phyloP scores from a whole-genome alignment of 2,888 invertebrate genomes.

The Catocala sponsa region DNA sequence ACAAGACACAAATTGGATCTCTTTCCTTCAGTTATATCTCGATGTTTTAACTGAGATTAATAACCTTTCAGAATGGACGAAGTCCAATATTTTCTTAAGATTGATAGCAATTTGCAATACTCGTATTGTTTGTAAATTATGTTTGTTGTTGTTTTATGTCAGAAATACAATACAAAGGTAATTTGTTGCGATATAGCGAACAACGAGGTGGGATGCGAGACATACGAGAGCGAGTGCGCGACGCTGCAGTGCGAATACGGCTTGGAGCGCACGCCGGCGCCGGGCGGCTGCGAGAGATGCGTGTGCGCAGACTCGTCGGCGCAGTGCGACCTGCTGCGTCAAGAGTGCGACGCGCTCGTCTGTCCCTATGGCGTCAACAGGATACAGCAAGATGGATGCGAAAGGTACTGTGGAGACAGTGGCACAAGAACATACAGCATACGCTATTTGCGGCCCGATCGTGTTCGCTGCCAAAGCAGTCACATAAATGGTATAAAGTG shows the following conservation, averaged over 20 bases:
- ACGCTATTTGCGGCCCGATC: no score
- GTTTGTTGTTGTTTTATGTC: background rate
- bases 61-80: no score
- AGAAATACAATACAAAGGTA: no score
- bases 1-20: no score
- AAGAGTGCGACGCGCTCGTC: conserved; percentile 89
- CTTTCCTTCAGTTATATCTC: no score
- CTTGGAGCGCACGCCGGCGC: conserved; percentile 87
- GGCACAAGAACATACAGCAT: no score
- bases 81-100: no score
- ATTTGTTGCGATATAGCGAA: background rate
- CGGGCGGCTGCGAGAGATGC: conserved; percentile 91
- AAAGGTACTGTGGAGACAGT: conserved; percentile 53
- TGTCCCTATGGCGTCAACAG: conserved; percentile 92
- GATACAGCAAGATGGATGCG: conserved; percentile 61
- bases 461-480: no score
- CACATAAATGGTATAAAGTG: no score
- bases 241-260: conserved; percentile 91
- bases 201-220: conserved; percentile 13
- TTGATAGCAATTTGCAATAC: no score
- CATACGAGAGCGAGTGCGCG: conserved; percentile 20
- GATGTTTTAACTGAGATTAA: no score
- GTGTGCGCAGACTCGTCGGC: conserved; percentile 54
- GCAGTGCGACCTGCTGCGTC: conserved; percentile 86
- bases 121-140: background rate